Evolutionary conservation across 53 echinoderm and acorn worm species (phyloP), one percentile per base, ranked within the genome.

Genomic region (Echinometra lucunter): DNA sequence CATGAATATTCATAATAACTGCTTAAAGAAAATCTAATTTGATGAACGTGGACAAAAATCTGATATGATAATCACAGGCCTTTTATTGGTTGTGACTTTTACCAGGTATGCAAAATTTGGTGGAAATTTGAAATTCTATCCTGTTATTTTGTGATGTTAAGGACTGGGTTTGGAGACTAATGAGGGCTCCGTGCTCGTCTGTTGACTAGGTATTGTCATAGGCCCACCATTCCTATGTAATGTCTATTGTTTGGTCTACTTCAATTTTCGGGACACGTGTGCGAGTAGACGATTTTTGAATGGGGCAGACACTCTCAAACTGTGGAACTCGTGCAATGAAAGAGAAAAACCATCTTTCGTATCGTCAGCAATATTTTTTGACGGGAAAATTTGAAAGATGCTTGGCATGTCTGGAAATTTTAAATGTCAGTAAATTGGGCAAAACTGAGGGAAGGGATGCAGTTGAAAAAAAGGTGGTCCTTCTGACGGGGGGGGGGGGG

Each of bases 261-360:
- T 93, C 93, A 93, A 69, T 93, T 93, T 93, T 93, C 57, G 93
- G 82, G 82, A 93, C 93, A 93, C 93, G 93, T 93, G 93, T 93
- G 93, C 93, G 81, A 80, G 81, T 30, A 11, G 57, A 75, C 78
- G 37, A 78, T 80, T 57, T 60, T 38, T 27, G 25, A 55, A 93
- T 81, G 57, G 18, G 81, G 93, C 57, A 93, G 93, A 93, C 81
- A 93, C 57, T 45, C 3, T 81, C 93, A 69, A 69, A 4, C 53
- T 53, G 8, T 53, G 13, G 1, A 49, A 49, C 8, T 53, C 53
- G 0, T 2, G 13, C 8, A 53, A 53, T 53, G 53, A 53, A 53
- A 53, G 4, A 4, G 53, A 53, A 53, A 53, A 53, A 11, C 9
- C 13, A 53, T 53, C 53, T 53, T 53, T 53, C 53, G 53, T 11